Base-by-base conservation (phyloP, 2,113 vertebrate genomes). In the Paraplagusia blochii region DNA sequence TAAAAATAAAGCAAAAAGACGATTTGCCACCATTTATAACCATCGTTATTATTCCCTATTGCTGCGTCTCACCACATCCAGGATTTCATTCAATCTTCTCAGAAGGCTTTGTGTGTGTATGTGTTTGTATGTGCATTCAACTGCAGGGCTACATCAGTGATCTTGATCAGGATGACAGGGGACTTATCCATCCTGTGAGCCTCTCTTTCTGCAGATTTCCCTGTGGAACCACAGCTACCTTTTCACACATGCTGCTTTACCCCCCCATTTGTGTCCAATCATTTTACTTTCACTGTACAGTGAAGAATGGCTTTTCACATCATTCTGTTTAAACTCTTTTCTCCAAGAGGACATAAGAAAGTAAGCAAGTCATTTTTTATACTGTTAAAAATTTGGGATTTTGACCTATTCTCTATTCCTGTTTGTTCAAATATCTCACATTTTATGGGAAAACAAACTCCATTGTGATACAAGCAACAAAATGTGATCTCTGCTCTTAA, bases 151-250 rank as follows among this genome's bases (percentile, higher is more conserved):
- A 35, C 58, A 54, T 61, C 58, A 63, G 45, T 22, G 2, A 56
- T 59, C n/a, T 1, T 64, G 52, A 69, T 75, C 69, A 53, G 18
- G 53, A 74, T 77, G 66, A 57, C 66, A 63, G 39, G 19, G 51
- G 17, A 57, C 57, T 75, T 35, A 63, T 61, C 50, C 68, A n/a
- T 39, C 53, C 45, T 44, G 47, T 44, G 53, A 63, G 59, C 45
- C 44, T 69, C 64, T 47, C 54, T 50, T 68, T 69, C 49, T 63
- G 52, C 64, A 77, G 70, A 84, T 85, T 85, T 82, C 74, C 76
- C 80, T n/a, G 58, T 39, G 38, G 80, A 71, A 42, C 46, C 47
- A 19, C 63, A 55, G 74, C 61, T 51, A 71, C 58, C 51, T 70
- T 51, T 56, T 49, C 46, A 43, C 18, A 58, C 61, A 43, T 52